These are phyloP conservation scores for Poeciliopsis prolifica DNA, from an alignment of 2,113 vertebrate genomes.

Conservation along the genomic window DNA sequence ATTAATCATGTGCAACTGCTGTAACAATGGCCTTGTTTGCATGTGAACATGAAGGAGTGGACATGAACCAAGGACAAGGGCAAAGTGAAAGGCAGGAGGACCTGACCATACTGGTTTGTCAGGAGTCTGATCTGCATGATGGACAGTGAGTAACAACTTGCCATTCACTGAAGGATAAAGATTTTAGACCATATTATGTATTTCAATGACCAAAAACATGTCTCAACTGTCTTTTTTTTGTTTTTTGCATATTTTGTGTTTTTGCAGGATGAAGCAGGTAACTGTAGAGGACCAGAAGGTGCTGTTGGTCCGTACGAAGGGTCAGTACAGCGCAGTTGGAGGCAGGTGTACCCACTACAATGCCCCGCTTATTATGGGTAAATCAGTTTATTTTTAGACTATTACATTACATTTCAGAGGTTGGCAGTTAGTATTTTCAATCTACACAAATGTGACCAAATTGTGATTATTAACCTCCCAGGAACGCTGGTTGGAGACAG, in stretches of 20 bases:
- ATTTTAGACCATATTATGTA: neutral
- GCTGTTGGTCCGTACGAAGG: constrained; percentile 80
- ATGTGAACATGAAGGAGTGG: constrained; percentile 12
- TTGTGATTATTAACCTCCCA: constrained; percentile 40
- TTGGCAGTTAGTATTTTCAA: neutral
- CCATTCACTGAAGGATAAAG: neutral
- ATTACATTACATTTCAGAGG: neutral
- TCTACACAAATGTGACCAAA: neutral
- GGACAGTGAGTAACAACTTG: constrained; percentile 82
- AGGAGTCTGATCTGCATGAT: constrained; percentile 81
- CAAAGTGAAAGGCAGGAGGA: constrained; percentile 33
- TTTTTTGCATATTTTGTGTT: constrained; percentile 1
- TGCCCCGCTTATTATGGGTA: constrained; percentile 86
- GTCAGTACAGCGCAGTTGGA: constrained; percentile 83
- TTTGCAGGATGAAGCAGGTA: constrained; percentile 84
- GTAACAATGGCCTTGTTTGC: neutral
- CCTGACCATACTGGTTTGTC: constrained; percentile 80
- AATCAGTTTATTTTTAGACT: neutral
- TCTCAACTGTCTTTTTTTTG: neutral
- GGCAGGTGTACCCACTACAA: constrained; percentile 85
- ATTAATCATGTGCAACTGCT: neutral
- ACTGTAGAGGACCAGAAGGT: constrained; percentile 77
- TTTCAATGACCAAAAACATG: neutral
- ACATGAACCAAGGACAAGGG: constrained; percentile 15
- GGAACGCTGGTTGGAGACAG: constrained; percentile 81